Percentiles rank a stretch among this genome's conserved stretches.
phyloP scores from a whole-genome alignment of 2,113 vertebrate genomes.

The Larimichthys polyactis region DNA sequence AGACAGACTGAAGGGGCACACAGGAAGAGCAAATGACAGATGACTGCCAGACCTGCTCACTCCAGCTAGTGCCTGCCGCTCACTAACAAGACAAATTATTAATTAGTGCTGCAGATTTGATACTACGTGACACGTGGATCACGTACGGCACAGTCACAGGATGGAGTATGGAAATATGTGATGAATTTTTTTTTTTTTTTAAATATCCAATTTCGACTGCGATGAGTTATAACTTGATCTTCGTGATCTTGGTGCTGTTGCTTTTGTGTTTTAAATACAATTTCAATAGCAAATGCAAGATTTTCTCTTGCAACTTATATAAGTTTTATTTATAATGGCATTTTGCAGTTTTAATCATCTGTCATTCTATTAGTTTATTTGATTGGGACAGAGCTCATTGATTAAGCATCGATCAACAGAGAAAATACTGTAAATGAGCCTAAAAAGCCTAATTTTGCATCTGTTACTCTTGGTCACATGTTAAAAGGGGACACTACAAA shows the following conservation, averaged over 20 bases:
- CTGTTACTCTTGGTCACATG: too few species aligned
- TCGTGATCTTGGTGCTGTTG: background rate
- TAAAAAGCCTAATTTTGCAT: too few species aligned
- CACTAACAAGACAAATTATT: constrained; percentile 42
- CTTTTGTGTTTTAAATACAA: background rate
- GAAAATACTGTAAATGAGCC: background rate
- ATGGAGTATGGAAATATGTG: background rate
- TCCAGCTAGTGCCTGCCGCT: constrained; percentile 19
- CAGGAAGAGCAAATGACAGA: constrained; percentile 85
- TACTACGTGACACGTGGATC: background rate
- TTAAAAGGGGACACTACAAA: background rate
- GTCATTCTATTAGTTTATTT: constrained; percentile 5
- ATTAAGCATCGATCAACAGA: constrained; percentile 3
- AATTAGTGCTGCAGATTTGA: constrained; percentile 37
- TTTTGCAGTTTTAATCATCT: background rate
- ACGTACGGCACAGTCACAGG: background rate
- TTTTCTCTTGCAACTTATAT: background rate
- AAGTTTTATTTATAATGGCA: background rate
- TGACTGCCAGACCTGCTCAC: constrained; percentile 78
- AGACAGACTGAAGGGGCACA: constrained; percentile 85
- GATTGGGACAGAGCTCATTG: background rate
- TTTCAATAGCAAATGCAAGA: background rate
- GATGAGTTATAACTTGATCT: background rate
- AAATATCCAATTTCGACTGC: background rate
- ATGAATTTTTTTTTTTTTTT: background rate